Evolutionary conservation across 2,113 vertebrate species (phyloP), one percentile per base, ranked within the genome.

Genomic region (Paraplagusia blochii): DNA sequence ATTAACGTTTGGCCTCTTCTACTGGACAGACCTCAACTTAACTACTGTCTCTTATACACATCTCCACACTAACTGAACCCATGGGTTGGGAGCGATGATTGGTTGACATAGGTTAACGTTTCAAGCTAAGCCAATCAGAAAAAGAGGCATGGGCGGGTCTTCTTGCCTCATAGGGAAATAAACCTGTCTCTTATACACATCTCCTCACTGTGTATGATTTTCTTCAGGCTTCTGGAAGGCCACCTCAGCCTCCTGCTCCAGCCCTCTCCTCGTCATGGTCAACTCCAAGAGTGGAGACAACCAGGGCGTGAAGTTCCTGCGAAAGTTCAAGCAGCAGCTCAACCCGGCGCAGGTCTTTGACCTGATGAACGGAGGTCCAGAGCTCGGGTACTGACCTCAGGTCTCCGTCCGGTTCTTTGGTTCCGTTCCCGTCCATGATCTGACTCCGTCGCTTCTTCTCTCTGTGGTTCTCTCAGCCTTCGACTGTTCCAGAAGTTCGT

Each of bases 221-320:
- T 1, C 9, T 14, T 15, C 88, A 94, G 95, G 96, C 44, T 98
- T 97, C 87, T 98, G 95, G 96, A 95, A 94, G 84, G 94, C 94
- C 61, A 92, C 93, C 13, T 94, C 92, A 12, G 92, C 93, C 1
- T 92, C 93, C 0, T 96, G 96, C 82, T 92, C 93, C 82, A 97
- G 95, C 34, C 96, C 96, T 6, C 92, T 98, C 16, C 88, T 99
- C 73, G 95, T 97, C 65, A 92, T 98, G 1, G 90, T 94, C 55
- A 99, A 99, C 87, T 98, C 96, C 53, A 99, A 99, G 80, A 99
- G 96, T 0, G 96, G 96, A 1, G 95, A 98, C 87, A 97, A 98
- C 77, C 96, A 99, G 84, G 96, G 96, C 0, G 92, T 98, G 14
- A 88, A 97, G 72, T 99, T 99, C 67, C 92, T 99, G n/a, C 92